phyloP scores from a whole-genome alignment of 1,140 invertebrate genomes.

The Drosophila malerkotliana region DNA sequence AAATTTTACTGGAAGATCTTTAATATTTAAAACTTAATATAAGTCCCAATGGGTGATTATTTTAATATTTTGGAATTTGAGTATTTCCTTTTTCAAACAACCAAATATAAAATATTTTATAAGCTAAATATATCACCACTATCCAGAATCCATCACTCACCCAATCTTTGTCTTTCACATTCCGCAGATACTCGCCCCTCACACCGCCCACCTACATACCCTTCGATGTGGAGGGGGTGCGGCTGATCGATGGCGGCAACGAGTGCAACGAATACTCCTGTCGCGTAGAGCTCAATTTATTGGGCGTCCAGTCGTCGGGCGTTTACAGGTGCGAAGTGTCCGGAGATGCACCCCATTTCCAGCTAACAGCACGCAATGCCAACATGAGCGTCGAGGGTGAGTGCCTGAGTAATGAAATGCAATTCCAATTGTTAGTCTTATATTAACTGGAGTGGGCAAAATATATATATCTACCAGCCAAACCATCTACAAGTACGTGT shows the following conservation, averaged over 20 bases:
- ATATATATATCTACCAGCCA: not conserved
- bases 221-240: conserved; percentile 86
- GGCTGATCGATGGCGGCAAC: conserved; percentile 90
- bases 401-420: conserved; percentile 68
- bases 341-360: conserved; percentile 87
- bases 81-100: not conserved
- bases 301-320: conserved; percentile 85
- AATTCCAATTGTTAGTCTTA: conserved; percentile 75
- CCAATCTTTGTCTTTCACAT: not conserved
- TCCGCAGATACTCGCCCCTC: conserved; percentile 72
- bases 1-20: not conserved
- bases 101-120: not conserved
- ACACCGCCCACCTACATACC: conserved; percentile 72
- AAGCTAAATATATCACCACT: not conserved
- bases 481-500: not conserved
- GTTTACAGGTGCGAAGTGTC: conserved; percentile 87
- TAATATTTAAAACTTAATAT: not conserved
- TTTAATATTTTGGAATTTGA: too few species aligned
- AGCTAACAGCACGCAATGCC: conserved; percentile 85
- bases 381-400: conserved; percentile 87
- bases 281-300: conserved; percentile 85
- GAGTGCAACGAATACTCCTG: conserved; percentile 85
- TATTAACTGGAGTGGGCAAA: conserved; percentile 51
- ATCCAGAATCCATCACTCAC: conserved; percentile 4
- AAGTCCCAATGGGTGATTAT: too few species aligned